phyloP scores from a whole-genome alignment of 1,140 invertebrate species.

The Bursaphelenchus mucronatus region DNA sequence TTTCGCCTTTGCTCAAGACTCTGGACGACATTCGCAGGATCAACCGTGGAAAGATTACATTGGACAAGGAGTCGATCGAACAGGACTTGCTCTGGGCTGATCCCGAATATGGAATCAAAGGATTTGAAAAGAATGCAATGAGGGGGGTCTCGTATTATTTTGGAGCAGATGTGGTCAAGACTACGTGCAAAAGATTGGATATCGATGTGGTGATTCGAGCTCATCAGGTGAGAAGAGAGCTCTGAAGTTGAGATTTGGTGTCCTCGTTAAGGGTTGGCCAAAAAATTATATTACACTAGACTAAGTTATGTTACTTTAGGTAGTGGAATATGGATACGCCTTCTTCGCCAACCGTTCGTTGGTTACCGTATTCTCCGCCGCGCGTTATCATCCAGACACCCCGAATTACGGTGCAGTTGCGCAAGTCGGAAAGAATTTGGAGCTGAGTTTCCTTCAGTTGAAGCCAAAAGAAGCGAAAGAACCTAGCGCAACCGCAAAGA shows the following conservation, averaged over 20 bases:
- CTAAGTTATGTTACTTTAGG: slow-evolving; percentile 61
- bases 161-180: slow-evolving; percentile 25
- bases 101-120: slow-evolving; percentile 67
- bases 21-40: slow-evolving; percentile 66
- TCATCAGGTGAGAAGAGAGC: slow-evolving; percentile 25
- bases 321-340: slow-evolving; percentile 93
- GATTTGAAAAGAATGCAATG: slow-evolving; percentile 66
- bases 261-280: not conserved
- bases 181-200: slow-evolving; percentile 13
- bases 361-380: slow-evolving; percentile 74
- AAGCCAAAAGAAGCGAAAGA: too few relatives aligned
- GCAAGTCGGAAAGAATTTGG: too few relatives aligned
- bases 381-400: slow-evolving; percentile 67
- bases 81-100: slow-evolving; percentile 97
- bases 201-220: slow-evolving; percentile 28
- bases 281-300: not conserved
- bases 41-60: slow-evolving; percentile 67
- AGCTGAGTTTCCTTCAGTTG: too few relatives aligned
- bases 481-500: too few relatives aligned
- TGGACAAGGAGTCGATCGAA: slow-evolving; percentile 69
- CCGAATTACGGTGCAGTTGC: too few relatives aligned
- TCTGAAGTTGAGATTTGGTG: too few relatives aligned
- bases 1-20: slow-evolving; percentile 70
- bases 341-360: slow-evolving; percentile 88
- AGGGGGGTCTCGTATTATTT: slow-evolving; percentile 62